Evolutionary conservation across 2,797 vertebrate genomes (phyloP), one percentile per base, ranked within the genome.

Genomic region (Numenius phaeopus): DNA sequence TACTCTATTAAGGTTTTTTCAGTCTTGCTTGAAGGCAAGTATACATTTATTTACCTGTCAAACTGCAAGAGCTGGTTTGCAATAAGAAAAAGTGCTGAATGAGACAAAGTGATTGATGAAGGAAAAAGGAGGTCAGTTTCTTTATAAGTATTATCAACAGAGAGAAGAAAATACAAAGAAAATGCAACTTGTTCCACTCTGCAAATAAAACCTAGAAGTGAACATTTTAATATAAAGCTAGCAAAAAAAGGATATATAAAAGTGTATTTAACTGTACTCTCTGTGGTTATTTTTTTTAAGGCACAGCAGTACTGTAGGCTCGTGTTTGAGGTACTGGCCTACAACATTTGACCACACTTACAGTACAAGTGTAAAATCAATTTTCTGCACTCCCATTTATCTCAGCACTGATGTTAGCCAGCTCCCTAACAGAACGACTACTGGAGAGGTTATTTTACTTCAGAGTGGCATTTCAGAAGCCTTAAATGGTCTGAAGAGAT

Each of bases 361-460:
- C 61, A 95, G 83, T 94, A 92, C 97, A 97, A 98, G 97, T 98
- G 96, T 97, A 98, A 98, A 98, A 98, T 98, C 98, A 98, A 98
- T 98, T 98, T 97, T 98, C 97, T 97, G 93, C 94, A 95, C 94
- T 97, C 88, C 89, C 97, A 98, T 98, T 98, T 98, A 97, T 98
- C 98, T 98, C 94, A 10, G 93, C 77, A 87, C 96, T 97, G 98
- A 96, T 97, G 97, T 97, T 98, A 97, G 97, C 96, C 93, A 96
- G 94, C 87, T 97, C 90, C 97, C 97, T 98, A 98, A 97, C 97
- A 98, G 97, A 98, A 98, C 89, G 93, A 89, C 96, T 97, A 97
- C 95, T 97, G 90, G 93, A 98, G 97, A 97, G 97, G 97, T 98
- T 97, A 98, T 98, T 98, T 98, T 97, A 97, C 95, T 97, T 98